Evolutionary conservation across 2,888 invertebrate species (phyloP).

Genomic region (Standfussiana lucernea): DNA sequence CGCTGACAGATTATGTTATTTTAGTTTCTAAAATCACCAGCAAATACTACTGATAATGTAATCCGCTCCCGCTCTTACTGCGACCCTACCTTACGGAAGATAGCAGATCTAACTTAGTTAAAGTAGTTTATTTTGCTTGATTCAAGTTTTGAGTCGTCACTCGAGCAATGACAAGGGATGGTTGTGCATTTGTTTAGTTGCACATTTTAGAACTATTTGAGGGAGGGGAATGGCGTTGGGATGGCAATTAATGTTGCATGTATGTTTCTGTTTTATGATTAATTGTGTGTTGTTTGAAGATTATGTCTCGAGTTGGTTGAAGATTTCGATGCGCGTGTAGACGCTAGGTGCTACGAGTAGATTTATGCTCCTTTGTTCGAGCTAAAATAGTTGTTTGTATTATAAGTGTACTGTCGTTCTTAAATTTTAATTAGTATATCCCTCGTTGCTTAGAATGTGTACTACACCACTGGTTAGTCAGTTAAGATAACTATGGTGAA

Average conservation of each 20-base stretch:
- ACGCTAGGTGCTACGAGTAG: neutral
- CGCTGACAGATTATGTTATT: no score
- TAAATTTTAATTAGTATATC: neutral
- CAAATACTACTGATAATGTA: neutral
- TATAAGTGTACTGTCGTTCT: neutral
- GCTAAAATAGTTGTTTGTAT: neutral
- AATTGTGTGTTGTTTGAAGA: slow-evolving; percentile 6
- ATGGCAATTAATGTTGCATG: slow-evolving; percentile 17
- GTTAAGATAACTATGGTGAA: no score
- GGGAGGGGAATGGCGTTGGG: neutral
- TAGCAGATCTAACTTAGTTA: slow-evolving; percentile 49
- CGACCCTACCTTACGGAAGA: slow-evolving; percentile 16
- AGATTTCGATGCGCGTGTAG: slow-evolving; percentile 1
- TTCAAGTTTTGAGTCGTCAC: slow-evolving; percentile 44
- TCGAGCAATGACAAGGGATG: slow-evolving; percentile 22
- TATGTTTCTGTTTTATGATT: slow-evolving; percentile 20
- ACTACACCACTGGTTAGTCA: no score
- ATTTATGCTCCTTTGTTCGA: neutral
- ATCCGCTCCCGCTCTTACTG: slow-evolving; percentile 27
- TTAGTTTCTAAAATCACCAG: no score
- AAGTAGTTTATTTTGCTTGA: slow-evolving; percentile 60
- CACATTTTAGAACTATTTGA: slow-evolving; percentile 35
- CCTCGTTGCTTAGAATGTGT: neutral
- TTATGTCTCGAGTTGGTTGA: slow-evolving; percentile 25
- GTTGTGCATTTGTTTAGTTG: slow-evolving; percentile 39